Conservation (phyloP, 2,797 vertebrate species). For the Intellagama lesueurii region DNA sequence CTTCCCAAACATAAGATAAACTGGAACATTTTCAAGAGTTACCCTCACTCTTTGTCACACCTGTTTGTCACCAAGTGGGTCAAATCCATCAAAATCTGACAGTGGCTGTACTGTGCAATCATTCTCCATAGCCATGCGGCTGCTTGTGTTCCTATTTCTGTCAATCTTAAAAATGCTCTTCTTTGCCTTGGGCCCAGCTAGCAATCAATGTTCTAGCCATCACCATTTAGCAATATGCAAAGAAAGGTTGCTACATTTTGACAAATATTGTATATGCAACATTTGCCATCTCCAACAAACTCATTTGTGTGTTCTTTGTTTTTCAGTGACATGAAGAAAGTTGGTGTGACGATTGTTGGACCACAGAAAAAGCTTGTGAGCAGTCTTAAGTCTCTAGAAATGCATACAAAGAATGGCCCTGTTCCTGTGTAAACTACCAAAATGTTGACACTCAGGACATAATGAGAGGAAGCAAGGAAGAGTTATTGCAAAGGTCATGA, state of each 20-base stretch:
- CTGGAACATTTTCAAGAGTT: too few species aligned
- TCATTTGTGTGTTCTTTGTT: slow-evolving; percentile 42
- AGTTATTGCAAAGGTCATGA: slow-evolving; percentile 52
- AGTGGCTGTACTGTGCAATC: not conserved
- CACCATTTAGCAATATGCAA: not conserved
- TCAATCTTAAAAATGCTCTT: not conserved
- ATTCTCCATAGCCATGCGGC: not conserved
- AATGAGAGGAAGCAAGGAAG: slow-evolving; percentile 42
- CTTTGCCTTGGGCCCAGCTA: not conserved
- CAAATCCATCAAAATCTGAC: not conserved
- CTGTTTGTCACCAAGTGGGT: too few species aligned
- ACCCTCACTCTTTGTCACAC: not conserved
- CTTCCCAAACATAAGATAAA: not conserved
- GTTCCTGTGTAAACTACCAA: slow-evolving; percentile 89
- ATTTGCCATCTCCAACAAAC: not conserved
- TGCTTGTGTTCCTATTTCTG: not conserved
- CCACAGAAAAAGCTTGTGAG: slow-evolving; percentile 97
- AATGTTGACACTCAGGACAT: slow-evolving; percentile 61
- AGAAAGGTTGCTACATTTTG: accelerated
- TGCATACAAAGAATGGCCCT: slow-evolving; percentile 91
- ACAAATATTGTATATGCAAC: not conserved
- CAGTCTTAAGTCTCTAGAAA: slow-evolving; percentile 96
- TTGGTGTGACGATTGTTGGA: slow-evolving; percentile 93
- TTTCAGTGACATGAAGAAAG: slow-evolving; percentile 93
- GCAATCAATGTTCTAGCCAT: not conserved